Evolutionary conservation across 2,797 vertebrate species (phyloP).

Genomic region (Takifugu rubripes): DNA sequence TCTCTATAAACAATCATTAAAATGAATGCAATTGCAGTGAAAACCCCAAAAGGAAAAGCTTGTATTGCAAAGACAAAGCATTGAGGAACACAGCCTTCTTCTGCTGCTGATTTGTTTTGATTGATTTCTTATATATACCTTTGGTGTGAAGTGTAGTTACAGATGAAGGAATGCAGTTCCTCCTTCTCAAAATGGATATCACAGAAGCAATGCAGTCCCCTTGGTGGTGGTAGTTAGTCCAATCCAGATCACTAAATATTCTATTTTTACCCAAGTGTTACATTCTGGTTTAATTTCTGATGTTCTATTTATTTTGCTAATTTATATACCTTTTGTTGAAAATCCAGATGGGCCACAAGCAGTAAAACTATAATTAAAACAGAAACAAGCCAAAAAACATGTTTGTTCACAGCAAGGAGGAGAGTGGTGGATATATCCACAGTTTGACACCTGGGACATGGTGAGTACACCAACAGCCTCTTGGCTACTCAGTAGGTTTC

Average conservation of each 20-base stretch:
- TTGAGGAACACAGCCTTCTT: conserved; percentile 29
- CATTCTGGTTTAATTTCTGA: conserved; percentile 17
- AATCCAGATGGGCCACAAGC: conserved; percentile 8
- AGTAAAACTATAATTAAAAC: not conserved
- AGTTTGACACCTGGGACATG: conserved; percentile 21
- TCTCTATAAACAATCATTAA: conserved; percentile 68
- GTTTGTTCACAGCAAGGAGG: conserved; percentile 28
- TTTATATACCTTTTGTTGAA: conserved; percentile 3
- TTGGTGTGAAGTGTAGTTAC: too few species aligned
- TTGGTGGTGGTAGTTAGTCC: too few species aligned
- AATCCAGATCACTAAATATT: not conserved
- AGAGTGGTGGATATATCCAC: conserved; percentile 12
- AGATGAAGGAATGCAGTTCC: too few species aligned
- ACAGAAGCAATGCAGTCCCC: too few species aligned
- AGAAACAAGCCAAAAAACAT: conserved; percentile 26
- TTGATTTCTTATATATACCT: not conserved
- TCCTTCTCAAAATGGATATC: too few species aligned
- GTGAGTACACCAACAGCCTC: conserved; percentile 16
- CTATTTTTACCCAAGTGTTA: conserved; percentile 13
- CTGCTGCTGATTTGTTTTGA: conserved; percentile 31
- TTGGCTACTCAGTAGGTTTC: conserved; percentile 22
- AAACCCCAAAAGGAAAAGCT: conserved; percentile 35
- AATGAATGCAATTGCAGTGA: conserved; percentile 59
- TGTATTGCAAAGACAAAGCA: conserved; percentile 17
- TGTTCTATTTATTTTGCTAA: conserved; percentile 18